Base-by-base conservation (phyloP, 2,113 vertebrate genomes). In the Artemisiospiza belli region DNA sequence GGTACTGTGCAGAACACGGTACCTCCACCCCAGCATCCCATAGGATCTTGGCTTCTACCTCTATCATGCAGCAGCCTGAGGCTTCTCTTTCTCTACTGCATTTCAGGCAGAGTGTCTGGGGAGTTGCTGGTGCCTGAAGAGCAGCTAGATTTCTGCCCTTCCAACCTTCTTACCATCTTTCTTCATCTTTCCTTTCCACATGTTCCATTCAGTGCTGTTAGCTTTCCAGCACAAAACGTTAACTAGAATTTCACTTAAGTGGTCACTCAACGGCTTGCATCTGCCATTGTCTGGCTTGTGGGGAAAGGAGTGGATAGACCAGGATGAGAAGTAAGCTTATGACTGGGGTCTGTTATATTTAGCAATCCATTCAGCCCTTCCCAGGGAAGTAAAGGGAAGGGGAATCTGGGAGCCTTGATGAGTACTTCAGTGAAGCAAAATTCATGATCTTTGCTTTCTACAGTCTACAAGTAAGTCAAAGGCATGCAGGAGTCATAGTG, bases 41-140 rank as follows among this genome's bases (percentile, higher is more conserved):
- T 82, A 78, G 90, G 83, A 74, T 95, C 83, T 94, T 95, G 90
- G 92, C 72, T 90, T 75, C 78, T 97, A 95, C 92, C 95, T 96
- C 95, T 97, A 79, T 78, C 91, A 82, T 84, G 67, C 89, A 89
- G 87, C 92, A 92, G 80, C 82, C 83, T 87, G 77, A 76, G 81
- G 79, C 39, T 85, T 96, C n/a, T 89, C 55, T 87, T 94, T 87
- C 70, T 82, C 30, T 84, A 37, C 52, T 69, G 75, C 81, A 46
- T 92, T 95, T 95, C 92, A 92, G 80, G 43, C 88, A 88, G 83
- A 75, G 62, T 92, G 64, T 88, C 88, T 66, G 69, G 57, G 67
- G 54, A 72, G 52, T 49, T 90, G 52, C 44, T 93, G 61, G 43
- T 90, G 62, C 62, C 85, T 94, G 91, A 49, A 95, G 46, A 93